Base-by-base conservation (phyloP, 2,113 vertebrate species). In the Penelope pileata region DNA sequence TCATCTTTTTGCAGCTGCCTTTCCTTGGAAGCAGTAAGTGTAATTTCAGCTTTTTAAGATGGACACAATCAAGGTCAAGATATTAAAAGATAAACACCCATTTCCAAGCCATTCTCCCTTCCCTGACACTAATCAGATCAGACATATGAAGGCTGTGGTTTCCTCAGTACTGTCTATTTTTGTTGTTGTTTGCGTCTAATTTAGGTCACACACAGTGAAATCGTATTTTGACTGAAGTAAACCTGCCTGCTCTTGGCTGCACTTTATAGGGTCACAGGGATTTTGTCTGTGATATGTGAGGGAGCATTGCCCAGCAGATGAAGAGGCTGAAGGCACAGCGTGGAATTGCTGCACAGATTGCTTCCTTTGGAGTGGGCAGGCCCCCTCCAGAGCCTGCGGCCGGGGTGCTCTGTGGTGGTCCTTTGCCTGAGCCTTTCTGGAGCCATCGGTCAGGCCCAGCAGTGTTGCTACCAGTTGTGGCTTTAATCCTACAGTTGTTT, bases 21-120 rank as follows among this genome's bases (percentile, higher is more conserved):
- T 86, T 75, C 14, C 66, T 84, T 64, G 3, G 16, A 45, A 91
- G 51, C 3, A 68, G 8, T 21, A 53, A 32, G 36, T 40, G 36
- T n/a, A 66, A 69, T 88, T 90, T 73, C 16, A 74, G 21, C 16
- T n/a, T 43, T 64, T 56, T 89, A 78, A 82, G 29, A 26, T 60
- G 21, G 30, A 27, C 6, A 2, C 7, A 23, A 43, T 40, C 47
- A 68, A 68, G 23, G 26, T 70, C 42, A 56, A 53, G 62, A 32
- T 82, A 66, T 12, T 60, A 47, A 66, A 80, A 53, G 24, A 19
- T 13, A 40, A 30, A 3, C 6, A 30, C 0, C 0, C 16, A 16
- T 80, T 67, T 42, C 16, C 32, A 82, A 47, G 29, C 4, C 6
- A 10, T 4, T 66, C 24, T 58, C 72, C 17, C 15, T 48, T 73